Conservation (phyloP, 2,888 invertebrate species). For the Xestia c-nigrum region DNA sequence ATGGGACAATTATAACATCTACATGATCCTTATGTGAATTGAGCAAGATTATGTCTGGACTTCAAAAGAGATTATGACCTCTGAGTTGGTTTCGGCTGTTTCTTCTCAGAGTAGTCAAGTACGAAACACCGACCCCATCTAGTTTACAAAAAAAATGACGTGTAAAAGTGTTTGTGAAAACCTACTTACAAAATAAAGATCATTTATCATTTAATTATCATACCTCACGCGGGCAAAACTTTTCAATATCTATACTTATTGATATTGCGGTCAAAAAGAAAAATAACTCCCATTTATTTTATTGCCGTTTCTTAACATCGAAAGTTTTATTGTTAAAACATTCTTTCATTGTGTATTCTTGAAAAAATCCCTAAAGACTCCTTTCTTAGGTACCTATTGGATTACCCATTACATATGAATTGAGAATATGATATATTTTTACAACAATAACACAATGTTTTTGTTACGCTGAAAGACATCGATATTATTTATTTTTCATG, state of each 20-base stretch:
- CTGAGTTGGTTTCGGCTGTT: too few relatives aligned
- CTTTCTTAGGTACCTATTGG: slow-evolving; percentile 21
- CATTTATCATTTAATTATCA: too few relatives aligned
- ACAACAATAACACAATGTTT: slow-evolving; percentile 27
- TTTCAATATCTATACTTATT: not conserved
- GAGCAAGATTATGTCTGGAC: too few relatives aligned
- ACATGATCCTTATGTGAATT: too few relatives aligned
- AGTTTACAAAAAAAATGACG: too few relatives aligned
- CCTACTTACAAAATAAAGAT: too few relatives aligned
- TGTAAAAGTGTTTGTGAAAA: too few relatives aligned
- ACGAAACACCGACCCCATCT: too few relatives aligned
- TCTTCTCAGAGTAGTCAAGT: too few relatives aligned
- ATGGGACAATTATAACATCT: too few relatives aligned
- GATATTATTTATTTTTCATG: slow-evolving; percentile 32
- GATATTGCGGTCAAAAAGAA: slow-evolving; percentile 4
- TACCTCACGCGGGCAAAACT: too few relatives aligned
- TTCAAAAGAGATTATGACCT: too few relatives aligned
- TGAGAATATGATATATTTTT: slow-evolving; percentile 26
- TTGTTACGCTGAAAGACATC: slow-evolving; percentile 20
- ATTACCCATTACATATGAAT: slow-evolving; percentile 32
- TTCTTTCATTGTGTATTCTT: slow-evolving; percentile 8
- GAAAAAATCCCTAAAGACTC: slow-evolving; percentile 30
- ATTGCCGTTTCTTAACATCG: slow-evolving; percentile 17
- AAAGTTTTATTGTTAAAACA: slow-evolving; percentile 28
- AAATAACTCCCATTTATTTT: slow-evolving; percentile 27